These are phyloP conservation scores for Chrysotoxum bicinctum DNA, from an alignment of 2,888 invertebrate genomes.

Conservation along the genomic window DNA sequence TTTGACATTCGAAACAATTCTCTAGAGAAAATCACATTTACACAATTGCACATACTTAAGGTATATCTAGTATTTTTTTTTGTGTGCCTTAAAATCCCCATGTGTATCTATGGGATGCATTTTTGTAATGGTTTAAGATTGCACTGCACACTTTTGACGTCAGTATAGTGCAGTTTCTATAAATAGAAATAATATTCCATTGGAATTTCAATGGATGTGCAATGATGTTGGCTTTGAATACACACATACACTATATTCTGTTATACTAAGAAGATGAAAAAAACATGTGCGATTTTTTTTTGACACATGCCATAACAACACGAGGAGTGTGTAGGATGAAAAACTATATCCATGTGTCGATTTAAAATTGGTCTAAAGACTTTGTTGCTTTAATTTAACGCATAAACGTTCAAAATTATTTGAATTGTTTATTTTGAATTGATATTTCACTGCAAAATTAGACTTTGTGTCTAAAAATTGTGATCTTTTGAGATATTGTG, in stretches of 20 bases:
- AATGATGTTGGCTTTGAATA: slow-evolving; percentile 50
- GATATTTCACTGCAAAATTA: background rate
- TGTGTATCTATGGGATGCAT: slow-evolving; percentile 53
- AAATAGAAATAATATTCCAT: slow-evolving; percentile 64
- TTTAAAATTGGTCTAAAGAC: background rate
- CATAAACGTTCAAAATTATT: background rate
- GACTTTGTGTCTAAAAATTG: background rate
- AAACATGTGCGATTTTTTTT: slow-evolving; percentile 42
- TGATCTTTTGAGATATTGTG: background rate
- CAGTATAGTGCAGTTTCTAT: slow-evolving; percentile 53
- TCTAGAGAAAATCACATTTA: slow-evolving; percentile 15
- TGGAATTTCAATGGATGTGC: slow-evolving; percentile 60
- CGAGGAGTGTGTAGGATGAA: slow-evolving; percentile 20
- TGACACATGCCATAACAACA: slow-evolving; percentile 52
- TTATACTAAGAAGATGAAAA: background rate
- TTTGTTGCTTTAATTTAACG: background rate
- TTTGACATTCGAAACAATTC: slow-evolving; percentile 58
- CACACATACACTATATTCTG: background rate
- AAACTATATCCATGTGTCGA: slow-evolving; percentile 7
- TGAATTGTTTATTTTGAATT: background rate
- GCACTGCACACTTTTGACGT: slow-evolving; percentile 44
- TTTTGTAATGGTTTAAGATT: slow-evolving; percentile 29
- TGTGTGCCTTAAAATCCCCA: slow-evolving; percentile 20
- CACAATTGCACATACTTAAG: background rate
- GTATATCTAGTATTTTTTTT: background rate